Conservation (phyloP, 2,888 invertebrate genomes). For the Acanthoscelides obtectus region DNA sequence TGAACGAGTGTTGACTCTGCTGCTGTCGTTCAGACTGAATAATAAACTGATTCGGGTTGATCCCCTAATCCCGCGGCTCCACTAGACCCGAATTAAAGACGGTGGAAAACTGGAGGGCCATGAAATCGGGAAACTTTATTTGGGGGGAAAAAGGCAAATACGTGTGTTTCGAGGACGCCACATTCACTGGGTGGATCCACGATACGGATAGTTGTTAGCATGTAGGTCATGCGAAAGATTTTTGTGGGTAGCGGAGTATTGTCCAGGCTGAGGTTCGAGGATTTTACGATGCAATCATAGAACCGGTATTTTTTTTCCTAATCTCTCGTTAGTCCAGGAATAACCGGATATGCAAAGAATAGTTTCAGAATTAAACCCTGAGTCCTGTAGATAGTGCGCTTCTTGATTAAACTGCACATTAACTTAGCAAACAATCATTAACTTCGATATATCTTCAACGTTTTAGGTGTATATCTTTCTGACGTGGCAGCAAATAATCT, state of each 20-base stretch:
- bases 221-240: background rate
- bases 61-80: background rate
- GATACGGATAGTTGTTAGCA: background rate
- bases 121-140: background rate
- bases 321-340: too few species aligned
- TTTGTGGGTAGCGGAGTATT: background rate
- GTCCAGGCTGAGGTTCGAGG: background rate
- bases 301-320: too few species aligned
- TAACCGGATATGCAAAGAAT: too few species aligned
- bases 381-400: too few species aligned
- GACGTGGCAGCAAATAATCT: too few species aligned
- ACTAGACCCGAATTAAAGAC: background rate
- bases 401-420: too few species aligned
- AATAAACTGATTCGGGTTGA: background rate
- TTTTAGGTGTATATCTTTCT: too few species aligned
- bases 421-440: too few species aligned
- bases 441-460: too few species aligned
- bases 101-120: background rate
- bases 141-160: background rate
- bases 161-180: background rate
- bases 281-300: background rate
- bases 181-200: background rate
- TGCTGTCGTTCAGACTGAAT: background rate
- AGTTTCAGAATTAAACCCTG: too few species aligned
- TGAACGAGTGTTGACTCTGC: conserved; percentile 3